These are phyloP conservation scores for Latrodectus hesperus DNA, from an alignment of 2,888 invertebrate species.

Conservation along the genomic window DNA sequence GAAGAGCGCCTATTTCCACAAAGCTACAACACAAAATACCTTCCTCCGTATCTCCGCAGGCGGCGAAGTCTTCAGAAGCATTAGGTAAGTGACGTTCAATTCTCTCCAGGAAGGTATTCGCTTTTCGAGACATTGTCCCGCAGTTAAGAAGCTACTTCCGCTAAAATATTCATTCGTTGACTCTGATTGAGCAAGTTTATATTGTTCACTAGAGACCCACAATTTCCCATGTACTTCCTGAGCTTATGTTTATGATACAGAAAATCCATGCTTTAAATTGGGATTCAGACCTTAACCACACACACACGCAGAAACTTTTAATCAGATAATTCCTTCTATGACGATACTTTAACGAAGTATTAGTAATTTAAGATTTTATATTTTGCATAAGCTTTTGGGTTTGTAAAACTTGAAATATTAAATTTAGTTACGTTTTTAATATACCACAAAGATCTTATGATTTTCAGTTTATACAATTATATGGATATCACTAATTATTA, in stretches of 20 bases:
- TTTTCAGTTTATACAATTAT: no score
- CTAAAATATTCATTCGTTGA: background rate
- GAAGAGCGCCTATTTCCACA: slow-evolving; percentile 99
- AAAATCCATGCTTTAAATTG: background rate
- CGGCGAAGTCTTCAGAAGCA: slow-evolving; percentile 95
- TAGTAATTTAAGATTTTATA: no score
- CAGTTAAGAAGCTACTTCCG: background rate
- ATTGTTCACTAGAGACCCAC: background rate
- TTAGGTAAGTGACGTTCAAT: slow-evolving; percentile 82
- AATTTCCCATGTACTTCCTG: background rate
- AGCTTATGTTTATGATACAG: background rate
- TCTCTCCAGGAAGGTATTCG: background rate
- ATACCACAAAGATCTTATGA: no score
- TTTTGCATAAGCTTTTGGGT: no score
- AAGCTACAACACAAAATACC: slow-evolving; percentile 99
- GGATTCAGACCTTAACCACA: no score
- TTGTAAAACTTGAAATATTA: no score
- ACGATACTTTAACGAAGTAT: no score
- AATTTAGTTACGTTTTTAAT: no score
- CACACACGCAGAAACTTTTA: no score
- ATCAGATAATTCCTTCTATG: no score
- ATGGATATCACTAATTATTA: no score
- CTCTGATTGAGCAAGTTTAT: background rate
- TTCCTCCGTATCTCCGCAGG: slow-evolving; percentile 97
- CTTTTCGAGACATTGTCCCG: background rate